Percentiles rank a stretch among this genome's conserved stretches.
Evolutionary conservation across 2,888 invertebrate genomes (phyloP).

Genomic region (Machimus atricapillus): DNA sequence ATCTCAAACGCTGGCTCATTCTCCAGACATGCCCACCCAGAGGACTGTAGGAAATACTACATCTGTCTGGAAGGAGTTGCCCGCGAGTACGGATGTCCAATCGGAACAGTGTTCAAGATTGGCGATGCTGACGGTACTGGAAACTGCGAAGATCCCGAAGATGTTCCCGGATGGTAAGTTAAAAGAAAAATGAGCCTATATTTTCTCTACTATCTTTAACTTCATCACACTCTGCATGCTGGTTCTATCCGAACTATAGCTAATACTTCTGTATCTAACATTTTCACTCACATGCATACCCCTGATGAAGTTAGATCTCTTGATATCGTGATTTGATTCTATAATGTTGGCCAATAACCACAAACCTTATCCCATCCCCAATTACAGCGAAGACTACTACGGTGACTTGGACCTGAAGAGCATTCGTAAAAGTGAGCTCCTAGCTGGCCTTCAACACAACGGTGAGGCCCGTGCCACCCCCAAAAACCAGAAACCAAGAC

Average conservation of each 20-base stretch:
- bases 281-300: neutral
- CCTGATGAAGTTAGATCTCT: constrained; percentile 25
- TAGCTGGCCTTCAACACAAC: constrained; percentile 76
- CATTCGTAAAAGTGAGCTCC: constrained; percentile 92
- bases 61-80: constrained; percentile 91
- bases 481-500: constrained; percentile 66
- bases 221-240: constrained; percentile 50
- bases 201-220: constrained; percentile 57
- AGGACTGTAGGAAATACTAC: constrained; percentile 94
- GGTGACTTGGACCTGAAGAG: constrained; percentile 94
- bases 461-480: constrained; percentile 63
- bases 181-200: constrained; percentile 47
- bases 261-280: constrained; percentile 10
- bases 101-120: constrained; percentile 95
- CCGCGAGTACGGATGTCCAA: constrained; percentile 93
- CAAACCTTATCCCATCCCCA: constrained; percentile 48
- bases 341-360: constrained; percentile 4
- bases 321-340: neutral
- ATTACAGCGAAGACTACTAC: constrained; percentile 95
- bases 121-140: constrained; percentile 89
- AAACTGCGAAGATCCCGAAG: constrained; percentile 94
- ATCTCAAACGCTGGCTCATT: constrained; percentile 85
- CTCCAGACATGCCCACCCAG: constrained; percentile 93
- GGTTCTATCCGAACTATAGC: constrained; percentile 25
- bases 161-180: constrained; percentile 94